These are phyloP conservation scores for Pediacus dermestoides DNA, from an alignment of 2,888 invertebrate genomes.

Conservation along the genomic window DNA sequence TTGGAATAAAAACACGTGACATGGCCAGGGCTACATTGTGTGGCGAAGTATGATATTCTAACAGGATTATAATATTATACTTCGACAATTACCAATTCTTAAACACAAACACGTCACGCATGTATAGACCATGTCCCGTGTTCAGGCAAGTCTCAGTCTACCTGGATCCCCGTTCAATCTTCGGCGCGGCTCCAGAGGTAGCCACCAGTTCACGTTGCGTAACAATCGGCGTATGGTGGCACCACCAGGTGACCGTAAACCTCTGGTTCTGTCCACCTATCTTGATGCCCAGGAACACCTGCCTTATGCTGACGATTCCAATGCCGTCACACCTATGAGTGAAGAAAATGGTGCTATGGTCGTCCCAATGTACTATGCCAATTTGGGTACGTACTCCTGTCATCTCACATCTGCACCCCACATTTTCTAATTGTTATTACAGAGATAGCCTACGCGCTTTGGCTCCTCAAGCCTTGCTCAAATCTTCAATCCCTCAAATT, in stretches of 20 bases:
- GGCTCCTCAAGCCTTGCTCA: too few species aligned
- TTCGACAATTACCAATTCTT: constrained; percentile 23
- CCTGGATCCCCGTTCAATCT: constrained; percentile 96
- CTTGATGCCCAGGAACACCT: constrained; percentile 92
- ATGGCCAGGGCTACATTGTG: constrained; percentile 20
- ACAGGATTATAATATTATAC: constrained; percentile 3
- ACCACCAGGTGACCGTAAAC: constrained; percentile 85
- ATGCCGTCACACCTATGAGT: constrained; percentile 96
- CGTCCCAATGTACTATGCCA: constrained; percentile 85
- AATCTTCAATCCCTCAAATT: too few species aligned
- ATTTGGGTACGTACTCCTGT: constrained; percentile 59
- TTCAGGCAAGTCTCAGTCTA: constrained; percentile 92
- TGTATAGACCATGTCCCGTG: constrained; percentile 48
- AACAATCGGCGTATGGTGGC: constrained; percentile 77
- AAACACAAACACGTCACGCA: constrained; percentile 40
- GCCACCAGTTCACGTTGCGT: constrained; percentile 87
- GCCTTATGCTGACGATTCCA: constrained; percentile 96
- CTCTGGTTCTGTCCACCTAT: constrained; percentile 90
- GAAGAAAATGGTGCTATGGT: constrained; percentile 96
- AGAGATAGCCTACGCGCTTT: too few species aligned
- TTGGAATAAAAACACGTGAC: constrained; percentile 21
- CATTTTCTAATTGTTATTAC: too few species aligned
- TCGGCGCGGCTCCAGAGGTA: constrained; percentile 84
- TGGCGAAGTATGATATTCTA: too few species aligned
- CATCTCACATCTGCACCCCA: constrained; percentile 7